Evolutionary conservation across 2,797 vertebrate species (phyloP), one percentile per base, ranked within the genome.

Genomic region (Crocidura indochinensis): DNA sequence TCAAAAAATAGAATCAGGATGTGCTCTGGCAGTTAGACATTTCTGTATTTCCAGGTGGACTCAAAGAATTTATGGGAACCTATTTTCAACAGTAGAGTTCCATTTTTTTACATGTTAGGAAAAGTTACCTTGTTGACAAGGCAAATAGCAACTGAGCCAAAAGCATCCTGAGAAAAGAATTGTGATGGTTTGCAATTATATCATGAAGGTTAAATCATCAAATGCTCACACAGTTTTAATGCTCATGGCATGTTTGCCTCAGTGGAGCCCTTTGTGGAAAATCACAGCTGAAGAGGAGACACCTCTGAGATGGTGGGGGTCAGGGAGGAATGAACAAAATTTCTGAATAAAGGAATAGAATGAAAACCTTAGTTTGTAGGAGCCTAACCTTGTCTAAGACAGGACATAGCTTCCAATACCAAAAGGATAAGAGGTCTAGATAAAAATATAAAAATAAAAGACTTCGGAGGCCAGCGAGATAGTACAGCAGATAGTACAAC

Each of bases 1-100:
- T 94, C 62, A 91, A 82, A 86, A 88, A 92, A 73, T 75, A 84
- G 89, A 90, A 93, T 87, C 68, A 65, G 53, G 47, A 92, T 19
- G 9, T 83, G 72, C 68, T 91, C 85, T 93, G 90, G 71, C 75
- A 96, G 85, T 72, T 84, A 91, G 47, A 92, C 47, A 82, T 88
- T 87, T 91, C 64, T 91, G 2, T 75, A 77, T 92, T 84, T 95
- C 53, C 27, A 92, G 72, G 65, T 89, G 44, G 56, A 87, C 64
- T 91, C n/a, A 85, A 77, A 84, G 77, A 82, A 83, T 91, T 95
- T 95, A 92, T 89, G 84, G 93, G 84, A 74, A 68, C 88, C 65
- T 89, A 87, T 71, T 93, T 91, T 92, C 15, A 87, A 74, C 26
- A 93, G 29, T 27, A 72, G 12, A 90, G 20, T 65, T 24, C 6